phyloP scores from a whole-genome alignment of 2,888 invertebrate species.

The Agonopterix subpropinquella region DNA sequence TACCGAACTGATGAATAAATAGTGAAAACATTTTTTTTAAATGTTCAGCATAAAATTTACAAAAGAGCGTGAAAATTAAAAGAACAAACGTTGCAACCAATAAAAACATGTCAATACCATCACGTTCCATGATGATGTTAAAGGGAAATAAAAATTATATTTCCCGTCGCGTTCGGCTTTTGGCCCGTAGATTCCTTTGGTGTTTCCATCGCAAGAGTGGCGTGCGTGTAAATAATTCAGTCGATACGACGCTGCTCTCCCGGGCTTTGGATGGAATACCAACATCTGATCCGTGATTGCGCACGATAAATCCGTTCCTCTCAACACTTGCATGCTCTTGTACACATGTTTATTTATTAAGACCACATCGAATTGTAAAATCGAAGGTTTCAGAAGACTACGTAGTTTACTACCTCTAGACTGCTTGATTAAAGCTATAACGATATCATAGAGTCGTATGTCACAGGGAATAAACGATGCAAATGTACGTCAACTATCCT shows the following conservation, averaged over 20 bases:
- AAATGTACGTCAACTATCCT: too few relatives aligned
- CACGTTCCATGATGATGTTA: constrained; percentile 9
- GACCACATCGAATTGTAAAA: too few relatives aligned
- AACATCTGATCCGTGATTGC: constrained; percentile 69
- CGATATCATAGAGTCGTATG: too few relatives aligned
- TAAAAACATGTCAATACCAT: constrained; percentile 18
- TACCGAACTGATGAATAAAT: too few relatives aligned
- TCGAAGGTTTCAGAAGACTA: too few relatives aligned
- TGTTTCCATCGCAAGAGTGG: constrained; percentile 30
- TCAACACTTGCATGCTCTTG: constrained; percentile 18
- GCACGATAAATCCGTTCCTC: constrained; percentile 57
- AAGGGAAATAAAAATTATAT: constrained; percentile 28
- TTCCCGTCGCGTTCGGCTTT: constrained; percentile 24
- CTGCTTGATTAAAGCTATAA: not conserved
- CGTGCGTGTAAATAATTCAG: constrained; percentile 68
- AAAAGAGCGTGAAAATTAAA: not conserved
- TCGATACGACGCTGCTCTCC: constrained; percentile 51
- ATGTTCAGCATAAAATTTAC: constrained; percentile 7
- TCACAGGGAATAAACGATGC: too few relatives aligned
- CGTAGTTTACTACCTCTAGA: too few relatives aligned
- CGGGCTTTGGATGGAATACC: constrained; percentile 61
- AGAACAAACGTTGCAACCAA: constrained; percentile 6
- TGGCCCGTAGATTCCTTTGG: constrained; percentile 11
- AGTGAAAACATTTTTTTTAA: too few relatives aligned
- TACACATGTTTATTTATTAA: not conserved